phyloP scores from a whole-genome alignment of 2,888 invertebrate species.

The Cistogaster globosa region DNA sequence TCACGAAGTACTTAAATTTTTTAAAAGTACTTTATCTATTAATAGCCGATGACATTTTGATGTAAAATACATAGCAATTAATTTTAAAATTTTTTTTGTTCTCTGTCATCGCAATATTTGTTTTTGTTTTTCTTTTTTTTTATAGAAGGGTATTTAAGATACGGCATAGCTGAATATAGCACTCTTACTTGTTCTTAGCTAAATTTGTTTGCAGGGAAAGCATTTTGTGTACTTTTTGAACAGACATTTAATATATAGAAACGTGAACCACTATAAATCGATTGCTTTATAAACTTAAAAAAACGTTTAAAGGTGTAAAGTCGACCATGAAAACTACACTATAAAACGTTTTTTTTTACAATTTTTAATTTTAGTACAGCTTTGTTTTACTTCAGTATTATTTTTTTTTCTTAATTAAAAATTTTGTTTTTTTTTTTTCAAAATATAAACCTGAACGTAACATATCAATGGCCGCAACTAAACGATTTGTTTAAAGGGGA shows the following conservation, averaged over 20 bases:
- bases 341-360: neutral
- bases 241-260: constrained; percentile 3
- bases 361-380: neutral
- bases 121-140: too few species aligned
- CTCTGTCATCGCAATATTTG: too few species aligned
- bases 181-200: too few species aligned
- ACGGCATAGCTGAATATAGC: too few species aligned
- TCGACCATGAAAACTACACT: neutral
- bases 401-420: neutral
- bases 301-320: neutral
- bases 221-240: neutral
- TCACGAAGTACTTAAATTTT: too few species aligned
- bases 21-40: too few species aligned
- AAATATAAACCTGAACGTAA: neutral
- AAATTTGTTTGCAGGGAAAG: constrained; percentile 15
- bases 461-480: neutral
- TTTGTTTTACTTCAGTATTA: too few species aligned
- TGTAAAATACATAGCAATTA: too few species aligned
- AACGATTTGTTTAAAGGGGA: neutral
- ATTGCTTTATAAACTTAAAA: neutral
- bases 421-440: too few species aligned
- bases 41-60: too few species aligned
- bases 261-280: neutral
- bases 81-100: too few species aligned
- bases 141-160: too few species aligned